Evolutionary conservation across 2,113 vertebrate genomes (phyloP).

Genomic region (Ameiurus melas): DNA sequence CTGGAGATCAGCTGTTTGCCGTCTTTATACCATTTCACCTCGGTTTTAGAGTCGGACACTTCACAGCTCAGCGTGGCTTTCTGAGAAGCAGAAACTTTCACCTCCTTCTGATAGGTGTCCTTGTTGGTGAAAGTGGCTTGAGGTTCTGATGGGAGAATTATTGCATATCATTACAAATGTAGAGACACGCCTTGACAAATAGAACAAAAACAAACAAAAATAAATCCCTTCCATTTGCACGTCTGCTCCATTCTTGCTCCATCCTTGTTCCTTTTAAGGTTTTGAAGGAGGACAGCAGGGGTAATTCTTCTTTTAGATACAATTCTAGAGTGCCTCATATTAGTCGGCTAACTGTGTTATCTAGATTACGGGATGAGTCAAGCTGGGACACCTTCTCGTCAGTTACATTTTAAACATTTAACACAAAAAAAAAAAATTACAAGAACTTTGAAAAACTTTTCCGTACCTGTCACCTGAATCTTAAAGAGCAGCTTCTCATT

Average conservation of each 20-base stretch:
- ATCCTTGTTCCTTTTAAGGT: no score
- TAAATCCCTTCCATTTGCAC: no score
- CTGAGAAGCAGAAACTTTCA: constrained; percentile 68
- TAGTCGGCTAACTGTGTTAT: background rate
- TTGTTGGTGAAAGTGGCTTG: constrained; percentile 61
- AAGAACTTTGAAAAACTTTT: no score
- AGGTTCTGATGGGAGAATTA: background rate
- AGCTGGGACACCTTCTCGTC: background rate
- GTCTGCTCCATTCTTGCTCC: no score
- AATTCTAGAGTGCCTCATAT: no score
- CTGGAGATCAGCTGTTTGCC: constrained; percentile 74
- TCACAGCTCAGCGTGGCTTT: constrained; percentile 75
- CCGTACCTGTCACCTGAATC: background rate
- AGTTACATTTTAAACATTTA: background rate
- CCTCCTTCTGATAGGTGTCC: constrained; percentile 71
- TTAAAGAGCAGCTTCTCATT: constrained; percentile 75
- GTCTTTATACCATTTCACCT: constrained; percentile 84
- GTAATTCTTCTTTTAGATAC: no score
- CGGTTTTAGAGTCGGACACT: constrained; percentile 68
- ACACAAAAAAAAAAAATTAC: background rate
- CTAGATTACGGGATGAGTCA: background rate
- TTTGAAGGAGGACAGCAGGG: no score
- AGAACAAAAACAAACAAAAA: no score
- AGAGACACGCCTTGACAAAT: no score
- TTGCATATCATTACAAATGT: no score